These are phyloP conservation scores for Acleris emargana DNA, from an alignment of 2,888 invertebrate genomes.

Conservation along the genomic window DNA sequence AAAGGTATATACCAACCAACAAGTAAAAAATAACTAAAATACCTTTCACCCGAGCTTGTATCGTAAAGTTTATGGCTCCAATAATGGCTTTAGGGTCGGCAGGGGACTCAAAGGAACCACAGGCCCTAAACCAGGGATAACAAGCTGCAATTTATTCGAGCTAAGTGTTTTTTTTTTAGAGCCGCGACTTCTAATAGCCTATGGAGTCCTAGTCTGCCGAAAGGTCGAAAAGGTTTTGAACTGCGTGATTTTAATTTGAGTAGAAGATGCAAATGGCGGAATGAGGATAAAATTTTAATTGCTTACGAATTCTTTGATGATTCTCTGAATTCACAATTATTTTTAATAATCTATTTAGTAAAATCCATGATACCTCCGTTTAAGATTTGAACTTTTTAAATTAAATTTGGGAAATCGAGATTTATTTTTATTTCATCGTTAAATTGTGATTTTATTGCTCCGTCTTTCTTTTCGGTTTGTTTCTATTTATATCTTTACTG, in stretches of 20 bases:
- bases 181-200: neutral
- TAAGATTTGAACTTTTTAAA: too few species aligned
- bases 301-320: too few species aligned
- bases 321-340: too few species aligned
- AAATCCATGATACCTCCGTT: too few species aligned
- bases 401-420: too few species aligned
- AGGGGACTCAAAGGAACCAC: slow-evolving; percentile 42
- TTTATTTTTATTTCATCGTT: neutral
- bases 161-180: neutral
- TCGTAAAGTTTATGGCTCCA: slow-evolving; percentile 46
- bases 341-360: too few species aligned
- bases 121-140: slow-evolving; percentile 45
- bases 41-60: slow-evolving; percentile 23
- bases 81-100: slow-evolving; percentile 41
- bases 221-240: too few species aligned
- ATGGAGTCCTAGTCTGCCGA: too few species aligned
- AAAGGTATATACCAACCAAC: neutral
- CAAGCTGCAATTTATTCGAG: slow-evolving; percentile 2
- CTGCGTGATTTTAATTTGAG: too few species aligned
- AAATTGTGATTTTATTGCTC: neutral
- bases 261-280: too few species aligned
- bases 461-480: neutral
- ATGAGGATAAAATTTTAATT: too few species aligned
- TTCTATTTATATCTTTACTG: too few species aligned
- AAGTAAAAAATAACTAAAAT: slow-evolving; percentile 30